Evolutionary conservation across 2,888 invertebrate genomes (phyloP).

Genomic region (Didymodactylos carnosus): DNA sequence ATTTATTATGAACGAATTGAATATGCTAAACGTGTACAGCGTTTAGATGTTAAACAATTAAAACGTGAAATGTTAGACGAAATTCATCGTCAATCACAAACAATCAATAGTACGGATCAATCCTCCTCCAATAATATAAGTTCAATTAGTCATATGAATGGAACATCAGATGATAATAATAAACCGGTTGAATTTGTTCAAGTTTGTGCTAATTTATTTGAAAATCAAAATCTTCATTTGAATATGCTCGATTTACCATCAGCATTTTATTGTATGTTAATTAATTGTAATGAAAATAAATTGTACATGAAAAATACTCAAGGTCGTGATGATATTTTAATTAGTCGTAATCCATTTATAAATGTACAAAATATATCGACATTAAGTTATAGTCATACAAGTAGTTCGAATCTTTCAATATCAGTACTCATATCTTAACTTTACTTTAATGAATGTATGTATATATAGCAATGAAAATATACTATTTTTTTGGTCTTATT

Average conservation of each 20-base stretch:
- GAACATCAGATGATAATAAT: not conserved
- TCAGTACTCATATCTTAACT: too few relatives aligned
- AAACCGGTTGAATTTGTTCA: not conserved
- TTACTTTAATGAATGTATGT: too few relatives aligned
- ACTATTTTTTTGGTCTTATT: too few relatives aligned
- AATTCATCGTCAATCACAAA: not conserved
- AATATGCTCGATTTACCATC: not conserved
- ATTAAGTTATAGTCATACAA: not conserved
- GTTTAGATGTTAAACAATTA: not conserved
- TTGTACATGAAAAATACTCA: not conserved
- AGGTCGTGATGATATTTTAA: not conserved
- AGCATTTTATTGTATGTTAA: not conserved
- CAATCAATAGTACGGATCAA: not conserved
- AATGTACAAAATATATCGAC: not conserved
- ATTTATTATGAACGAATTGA: not conserved
- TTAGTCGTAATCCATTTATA: not conserved
- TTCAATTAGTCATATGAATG: not conserved
- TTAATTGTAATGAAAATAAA: not conserved
- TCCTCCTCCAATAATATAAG: not conserved
- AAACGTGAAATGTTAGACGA: not conserved
- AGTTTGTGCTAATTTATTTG: not conserved
- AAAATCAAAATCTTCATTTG: not conserved
- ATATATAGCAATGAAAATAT: too few relatives aligned
- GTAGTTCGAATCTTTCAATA: not conserved
- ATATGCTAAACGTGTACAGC: not conserved